Conservation (phyloP, 2,113 vertebrate species). For the Ptychochromis oligacanthus region DNA sequence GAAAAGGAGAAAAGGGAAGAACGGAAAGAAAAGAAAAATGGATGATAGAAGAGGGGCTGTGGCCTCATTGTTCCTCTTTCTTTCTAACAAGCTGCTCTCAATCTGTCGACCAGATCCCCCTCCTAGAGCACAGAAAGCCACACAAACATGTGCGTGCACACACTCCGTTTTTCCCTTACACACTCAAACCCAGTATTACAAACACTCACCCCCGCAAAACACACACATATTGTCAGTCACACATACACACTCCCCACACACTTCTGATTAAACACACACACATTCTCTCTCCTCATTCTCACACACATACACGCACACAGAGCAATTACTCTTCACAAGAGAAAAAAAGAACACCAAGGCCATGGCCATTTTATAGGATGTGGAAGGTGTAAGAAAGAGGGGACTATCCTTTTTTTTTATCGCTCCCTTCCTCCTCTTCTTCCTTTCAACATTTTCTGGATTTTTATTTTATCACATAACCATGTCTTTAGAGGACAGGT, state of each 20-base stretch:
- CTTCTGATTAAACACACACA: slow-evolving; percentile 42
- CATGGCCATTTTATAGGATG: slow-evolving; percentile 69
- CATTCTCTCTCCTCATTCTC: slow-evolving; percentile 11
- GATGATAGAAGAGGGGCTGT: slow-evolving; percentile 58
- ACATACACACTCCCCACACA: slow-evolving; percentile 25
- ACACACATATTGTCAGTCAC: slow-evolving; percentile 38
- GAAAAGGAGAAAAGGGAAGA: neutral
- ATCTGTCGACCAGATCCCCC: slow-evolving; percentile 78
- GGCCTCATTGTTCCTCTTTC: slow-evolving; percentile 77
- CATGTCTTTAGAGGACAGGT: slow-evolving; percentile 56
- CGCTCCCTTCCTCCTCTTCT: slow-evolving; percentile 18
- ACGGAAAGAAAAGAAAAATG: slow-evolving; percentile 20
- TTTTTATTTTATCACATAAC: neutral
- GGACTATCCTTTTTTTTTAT: slow-evolving; percentile 46
- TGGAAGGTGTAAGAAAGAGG: slow-evolving; percentile 47
- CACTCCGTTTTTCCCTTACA: slow-evolving; percentile 12
- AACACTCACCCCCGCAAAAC: slow-evolving; percentile 25
- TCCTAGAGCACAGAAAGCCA: slow-evolving; percentile 47
- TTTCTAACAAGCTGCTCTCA: slow-evolving; percentile 82
- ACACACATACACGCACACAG: slow-evolving; percentile 27
- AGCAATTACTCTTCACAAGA: slow-evolving; percentile 73
- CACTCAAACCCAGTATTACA: slow-evolving; percentile 11
- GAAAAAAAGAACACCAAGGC: slow-evolving; percentile 67
- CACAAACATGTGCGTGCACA: slow-evolving; percentile 21
- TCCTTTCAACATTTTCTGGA: slow-evolving; percentile 9